A percentile compares a stretch with the other conserved stretches of the same genome.
Evolutionary conservation across 1,140 invertebrate species (phyloP).

Genomic region (Drosophila serrata): DNA sequence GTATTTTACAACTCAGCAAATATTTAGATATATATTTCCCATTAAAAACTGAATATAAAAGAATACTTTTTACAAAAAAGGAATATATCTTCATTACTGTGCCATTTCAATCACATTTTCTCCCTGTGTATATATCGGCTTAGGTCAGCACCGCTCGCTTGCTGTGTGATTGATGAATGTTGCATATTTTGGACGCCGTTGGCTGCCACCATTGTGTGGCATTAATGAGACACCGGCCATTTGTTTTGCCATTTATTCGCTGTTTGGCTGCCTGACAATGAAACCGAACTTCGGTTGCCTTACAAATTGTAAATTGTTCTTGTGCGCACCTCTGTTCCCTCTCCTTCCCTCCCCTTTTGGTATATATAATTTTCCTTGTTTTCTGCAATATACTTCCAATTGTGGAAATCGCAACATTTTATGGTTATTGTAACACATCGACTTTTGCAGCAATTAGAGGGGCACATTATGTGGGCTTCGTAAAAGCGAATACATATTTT

Average conservation of each 20-base stretch:
- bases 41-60: neutral
- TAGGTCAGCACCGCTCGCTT: constrained; percentile 46
- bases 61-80: neutral
- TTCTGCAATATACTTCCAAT: constrained; percentile 34
- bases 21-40: neutral
- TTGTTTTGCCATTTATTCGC: constrained; percentile 68
- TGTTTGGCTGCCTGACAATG: constrained; percentile 57
- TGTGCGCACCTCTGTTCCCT: neutral
- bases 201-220: constrained; percentile 78
- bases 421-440: constrained; percentile 70
- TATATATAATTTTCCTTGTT: constrained; percentile 22
- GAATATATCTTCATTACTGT: neutral
- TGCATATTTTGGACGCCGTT: constrained; percentile 78
- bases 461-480: constrained; percentile 64
- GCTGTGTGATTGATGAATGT: constrained; percentile 82
- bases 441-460: constrained; percentile 65
- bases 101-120: neutral
- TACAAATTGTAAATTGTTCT: constrained; percentile 64
- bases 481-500: constrained; percentile 5
- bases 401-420: constrained; percentile 50
- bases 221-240: constrained; percentile 81
- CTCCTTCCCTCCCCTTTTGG: neutral
- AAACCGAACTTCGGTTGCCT: constrained; percentile 51
- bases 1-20: too few relatives aligned
- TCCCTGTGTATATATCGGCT: constrained; percentile 8